Conservation (phyloP, 30 jellyfish, hydroid and myxozoan species). For the Aurelia aurita complex sp. Pacific region DNA sequence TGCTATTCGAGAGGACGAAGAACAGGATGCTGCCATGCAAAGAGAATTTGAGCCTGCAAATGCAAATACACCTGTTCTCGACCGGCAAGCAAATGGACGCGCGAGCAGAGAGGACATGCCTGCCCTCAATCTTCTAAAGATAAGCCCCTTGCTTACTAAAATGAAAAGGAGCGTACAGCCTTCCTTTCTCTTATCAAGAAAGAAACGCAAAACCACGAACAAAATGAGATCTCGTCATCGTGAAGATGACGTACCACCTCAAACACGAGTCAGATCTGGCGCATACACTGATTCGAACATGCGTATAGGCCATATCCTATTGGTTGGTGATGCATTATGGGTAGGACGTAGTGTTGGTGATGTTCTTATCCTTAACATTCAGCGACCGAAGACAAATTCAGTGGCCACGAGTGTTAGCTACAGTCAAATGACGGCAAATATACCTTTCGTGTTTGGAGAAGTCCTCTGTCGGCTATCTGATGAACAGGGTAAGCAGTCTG, state of each 20-base stretch:
- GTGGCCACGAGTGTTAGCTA: constrained; percentile 16
- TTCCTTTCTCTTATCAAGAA: constrained; percentile 53
- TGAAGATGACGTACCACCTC: constrained; percentile 5
- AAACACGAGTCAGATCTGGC: constrained; percentile 65
- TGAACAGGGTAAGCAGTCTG: constrained; percentile 38
- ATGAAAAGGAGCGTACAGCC: constrained; percentile 57
- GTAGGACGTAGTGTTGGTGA: constrained; percentile 89
- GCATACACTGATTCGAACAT: constrained; percentile 50
- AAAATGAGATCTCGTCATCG: not conserved
- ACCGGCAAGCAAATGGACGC: not conserved
- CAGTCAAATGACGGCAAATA: not conserved
- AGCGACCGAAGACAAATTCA: constrained; percentile 15
- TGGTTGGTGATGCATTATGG: constrained; percentile 68
- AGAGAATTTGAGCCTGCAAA: not conserved
- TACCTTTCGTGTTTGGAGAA: constrained; percentile 50
- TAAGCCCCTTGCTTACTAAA: constrained; percentile 26
- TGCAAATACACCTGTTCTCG: not conserved
- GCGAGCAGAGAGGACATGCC: not conserved
- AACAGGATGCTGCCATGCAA: too few relatives aligned
- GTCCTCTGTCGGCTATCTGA: constrained; percentile 52
- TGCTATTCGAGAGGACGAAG: too few relatives aligned
- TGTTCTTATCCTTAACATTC: constrained; percentile 56
- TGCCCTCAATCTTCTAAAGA: constrained; percentile 5
- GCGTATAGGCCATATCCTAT: constrained; percentile 46
- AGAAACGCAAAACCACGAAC: constrained; percentile 24